phyloP scores from a whole-genome alignment of 1,140 invertebrate species.

The Drosophila ercepeae region DNA sequence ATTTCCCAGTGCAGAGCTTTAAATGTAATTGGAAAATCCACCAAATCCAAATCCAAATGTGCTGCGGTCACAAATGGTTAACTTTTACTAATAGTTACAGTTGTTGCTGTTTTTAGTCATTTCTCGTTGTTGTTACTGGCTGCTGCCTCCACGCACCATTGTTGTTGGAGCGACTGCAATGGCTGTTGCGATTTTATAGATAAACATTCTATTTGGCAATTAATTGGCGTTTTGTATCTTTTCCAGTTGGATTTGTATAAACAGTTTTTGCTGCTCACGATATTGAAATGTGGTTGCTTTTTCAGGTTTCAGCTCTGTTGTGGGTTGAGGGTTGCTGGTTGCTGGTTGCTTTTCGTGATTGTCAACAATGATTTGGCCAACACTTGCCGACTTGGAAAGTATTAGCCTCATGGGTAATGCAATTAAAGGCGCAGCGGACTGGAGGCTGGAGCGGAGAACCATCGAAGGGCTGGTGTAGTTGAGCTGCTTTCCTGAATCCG shows the following conservation, averaged over 20 bases:
- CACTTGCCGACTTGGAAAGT: conserved; percentile 62
- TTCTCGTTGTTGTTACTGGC: conserved; percentile 19
- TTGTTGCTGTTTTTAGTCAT: conserved; percentile 27
- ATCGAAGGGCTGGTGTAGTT: conserved; percentile 43
- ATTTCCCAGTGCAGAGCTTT: conserved; percentile 16
- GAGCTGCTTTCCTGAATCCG: not conserved
- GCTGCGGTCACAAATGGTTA: conserved; percentile 81
- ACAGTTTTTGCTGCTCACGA: conserved; percentile 66
- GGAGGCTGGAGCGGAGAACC: conserved; percentile 20
- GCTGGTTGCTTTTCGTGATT: conserved; percentile 68
- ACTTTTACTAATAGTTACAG: conserved; percentile 77
- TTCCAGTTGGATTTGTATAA: conserved; percentile 80
- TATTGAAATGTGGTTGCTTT: conserved; percentile 72
- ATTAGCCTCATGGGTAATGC: conserved; percentile 53
- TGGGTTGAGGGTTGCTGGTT: conserved; percentile 2
- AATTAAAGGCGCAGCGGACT: conserved; percentile 55
- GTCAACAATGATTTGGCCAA: conserved; percentile 77
- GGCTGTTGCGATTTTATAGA: conserved; percentile 70
- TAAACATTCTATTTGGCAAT: conserved; percentile 82
- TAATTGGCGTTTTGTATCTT: conserved; percentile 81
- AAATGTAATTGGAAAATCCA: conserved; percentile 58
- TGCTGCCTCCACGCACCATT: conserved; percentile 20
- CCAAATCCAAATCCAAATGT: conserved; percentile 55
- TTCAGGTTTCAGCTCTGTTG: conserved; percentile 38
- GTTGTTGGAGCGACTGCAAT: conserved; percentile 7